Evolutionary conservation across 2,888 invertebrate genomes (phyloP), one percentile per base, ranked within the genome.

Genomic region (Agriopis leucophaearia): DNA sequence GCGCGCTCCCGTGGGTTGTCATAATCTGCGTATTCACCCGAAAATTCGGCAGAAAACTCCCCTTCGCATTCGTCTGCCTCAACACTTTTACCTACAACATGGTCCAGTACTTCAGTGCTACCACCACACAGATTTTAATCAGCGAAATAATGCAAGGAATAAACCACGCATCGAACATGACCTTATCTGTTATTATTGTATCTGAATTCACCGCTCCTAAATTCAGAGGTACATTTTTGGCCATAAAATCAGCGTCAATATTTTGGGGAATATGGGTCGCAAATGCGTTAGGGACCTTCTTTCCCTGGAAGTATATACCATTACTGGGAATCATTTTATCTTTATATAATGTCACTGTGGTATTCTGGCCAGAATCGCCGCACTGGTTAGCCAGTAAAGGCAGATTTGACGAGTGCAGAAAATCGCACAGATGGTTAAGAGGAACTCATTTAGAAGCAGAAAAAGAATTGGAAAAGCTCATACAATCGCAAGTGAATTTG

Each of bases 231-330:
- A 54, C 78, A 27, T 81, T 82, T 54, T 66, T 83, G 8, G 76
- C 80, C 1, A 65, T 83, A 0, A 83, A 82, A 69, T 77, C 80
- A 0, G 81, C 83, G 0, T 77, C 77, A 0, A 58, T 79, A 0
- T 77, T 76, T 7, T 81, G 82, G 81, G 83, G 82, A 3, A 60
- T 81, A 2, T 83, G 82, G 81, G 74, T 77, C 6, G 72, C 84
- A 0, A 84, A 85, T 44, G 76, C 79, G 0, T 76, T 83, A 16
- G 85, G 84, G 4, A 78, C 81, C 0, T 80, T 78, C 60, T 75
- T 73, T 3, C 45, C 79, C 69, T 83, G 83, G 82, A 82, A 72
- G 15, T 73, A 73, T 51, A 81, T 83, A 15, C 72, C 80, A 2
- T 16, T 80, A 6, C 15, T 80, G 0, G 79, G 79, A 0, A 64